Evolutionary conservation across 1,140 invertebrate species (phyloP).

Genomic region (Drosophila fuyamai): DNA sequence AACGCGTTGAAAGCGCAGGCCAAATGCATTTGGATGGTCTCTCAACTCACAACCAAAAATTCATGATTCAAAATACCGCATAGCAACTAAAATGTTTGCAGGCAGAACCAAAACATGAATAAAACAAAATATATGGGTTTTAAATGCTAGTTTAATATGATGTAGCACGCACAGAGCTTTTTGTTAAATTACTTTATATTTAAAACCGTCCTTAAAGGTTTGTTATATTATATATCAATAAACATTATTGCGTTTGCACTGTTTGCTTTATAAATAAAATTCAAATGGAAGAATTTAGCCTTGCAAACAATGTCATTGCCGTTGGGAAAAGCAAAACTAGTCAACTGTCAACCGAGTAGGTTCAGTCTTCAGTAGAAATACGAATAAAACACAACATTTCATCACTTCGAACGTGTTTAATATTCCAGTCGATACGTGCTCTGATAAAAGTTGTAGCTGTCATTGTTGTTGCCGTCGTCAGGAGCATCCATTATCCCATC

Average conservation of each 20-base stretch:
- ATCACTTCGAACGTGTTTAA: slow-evolving; percentile 41
- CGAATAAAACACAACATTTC: slow-evolving; percentile 51
- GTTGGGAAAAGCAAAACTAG: slow-evolving; percentile 88
- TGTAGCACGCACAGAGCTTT: too few relatives aligned
- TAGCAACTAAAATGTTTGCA: slow-evolving; percentile 18
- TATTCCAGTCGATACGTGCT: slow-evolving; percentile 14
- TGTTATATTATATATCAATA: too few relatives aligned
- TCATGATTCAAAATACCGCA: slow-evolving; percentile 2
- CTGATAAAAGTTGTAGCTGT: slow-evolving; percentile 8
- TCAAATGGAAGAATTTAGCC: too few relatives aligned
- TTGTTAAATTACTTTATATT: too few relatives aligned
- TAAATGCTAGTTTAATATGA: too few relatives aligned
- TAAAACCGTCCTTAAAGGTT: too few relatives aligned
- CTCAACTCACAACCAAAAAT: slow-evolving; percentile 20
- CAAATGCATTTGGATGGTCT: slow-evolving; percentile 60
- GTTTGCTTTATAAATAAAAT: too few relatives aligned
- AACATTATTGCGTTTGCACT: too few relatives aligned
- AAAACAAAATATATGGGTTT: neutral
- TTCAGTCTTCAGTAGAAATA: slow-evolving; percentile 50
- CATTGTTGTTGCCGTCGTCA: slow-evolving; percentile 9
- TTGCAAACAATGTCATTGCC: slow-evolving; percentile 84
- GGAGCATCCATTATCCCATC: neutral
- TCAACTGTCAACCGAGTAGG: slow-evolving; percentile 1
- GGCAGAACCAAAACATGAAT: neutral
- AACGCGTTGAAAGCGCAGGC: slow-evolving; percentile 34